A percentile compares a stretch with the other conserved stretches of the same genome.
Evolutionary conservation across 2,797 vertebrate species (phyloP).

Genomic region (Pogoniulus pusillus): DNA sequence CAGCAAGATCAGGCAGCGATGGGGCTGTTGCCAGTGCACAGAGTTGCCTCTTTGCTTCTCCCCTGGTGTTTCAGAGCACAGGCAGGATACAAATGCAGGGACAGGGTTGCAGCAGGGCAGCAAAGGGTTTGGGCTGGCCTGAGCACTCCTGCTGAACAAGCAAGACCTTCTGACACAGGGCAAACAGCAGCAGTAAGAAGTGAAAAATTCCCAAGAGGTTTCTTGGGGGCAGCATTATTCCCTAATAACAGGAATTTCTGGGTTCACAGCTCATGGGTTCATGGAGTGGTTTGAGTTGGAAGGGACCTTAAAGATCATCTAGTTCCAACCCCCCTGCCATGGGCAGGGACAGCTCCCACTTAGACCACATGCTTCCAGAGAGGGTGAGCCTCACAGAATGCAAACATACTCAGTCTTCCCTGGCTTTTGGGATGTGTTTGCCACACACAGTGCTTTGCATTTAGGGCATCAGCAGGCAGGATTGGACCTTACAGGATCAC

Average conservation of each 20-base stretch:
- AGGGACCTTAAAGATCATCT: no score
- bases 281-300: no score
- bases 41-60: neutral
- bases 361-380: neutral
- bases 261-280: neutral
- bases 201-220: neutral
- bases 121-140: neutral
- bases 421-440: neutral
- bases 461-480: neutral
- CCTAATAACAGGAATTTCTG: neutral
- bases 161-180: no score
- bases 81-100: neutral
- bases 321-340: no score
- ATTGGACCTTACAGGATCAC: neutral
- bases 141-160: neutral
- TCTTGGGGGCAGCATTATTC: no score
- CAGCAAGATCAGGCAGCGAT: neutral
- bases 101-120: neutral
- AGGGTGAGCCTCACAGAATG: neutral
- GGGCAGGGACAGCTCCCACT: no score
- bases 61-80: neutral
- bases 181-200: neutral
- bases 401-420: neutral
- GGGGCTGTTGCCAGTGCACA: neutral
- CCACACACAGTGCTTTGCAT: no score